phyloP scores from a whole-genome alignment of 2,113 vertebrate species.

The Phasianus colchicus region DNA sequence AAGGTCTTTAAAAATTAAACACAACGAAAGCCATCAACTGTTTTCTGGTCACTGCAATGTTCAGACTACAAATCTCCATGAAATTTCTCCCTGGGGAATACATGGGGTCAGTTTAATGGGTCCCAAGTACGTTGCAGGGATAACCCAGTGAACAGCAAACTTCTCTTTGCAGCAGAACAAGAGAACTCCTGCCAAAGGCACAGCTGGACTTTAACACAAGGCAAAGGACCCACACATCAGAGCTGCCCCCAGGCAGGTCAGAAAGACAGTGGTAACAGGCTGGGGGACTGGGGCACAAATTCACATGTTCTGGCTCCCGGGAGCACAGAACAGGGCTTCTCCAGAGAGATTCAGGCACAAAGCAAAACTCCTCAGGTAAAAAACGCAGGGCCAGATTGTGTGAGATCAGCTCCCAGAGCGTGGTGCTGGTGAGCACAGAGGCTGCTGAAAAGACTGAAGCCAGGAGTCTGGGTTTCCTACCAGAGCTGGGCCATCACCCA shows the following conservation, averaged over 20 bases:
- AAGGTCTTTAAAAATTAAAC: slow-evolving; percentile 7
- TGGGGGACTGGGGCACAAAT: neutral
- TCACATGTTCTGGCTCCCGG: neutral
- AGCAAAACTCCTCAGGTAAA: neutral
- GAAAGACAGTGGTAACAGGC: neutral
- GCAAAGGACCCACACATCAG: neutral
- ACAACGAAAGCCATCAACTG: neutral
- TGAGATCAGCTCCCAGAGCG: neutral
- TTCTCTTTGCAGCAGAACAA: neutral
- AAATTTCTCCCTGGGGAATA: neutral
- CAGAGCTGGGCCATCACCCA: neutral
- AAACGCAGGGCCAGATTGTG: neutral
- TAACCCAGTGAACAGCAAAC: neutral
- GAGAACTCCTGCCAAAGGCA: neutral
- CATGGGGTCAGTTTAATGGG: fast-evolving
- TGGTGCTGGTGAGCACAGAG: neutral
- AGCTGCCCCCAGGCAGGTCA: neutral
- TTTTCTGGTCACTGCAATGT: neutral
- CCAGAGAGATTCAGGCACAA: neutral
- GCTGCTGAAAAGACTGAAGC: neutral
- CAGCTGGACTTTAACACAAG: neutral
- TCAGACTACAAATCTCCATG: neutral
- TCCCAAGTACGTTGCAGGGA: too few species aligned
- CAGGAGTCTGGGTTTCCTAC: neutral
- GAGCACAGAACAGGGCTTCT: fast-evolving